phyloP scores from a whole-genome alignment of 1,140 invertebrate species.

The Brachionus paranguensis region DNA sequence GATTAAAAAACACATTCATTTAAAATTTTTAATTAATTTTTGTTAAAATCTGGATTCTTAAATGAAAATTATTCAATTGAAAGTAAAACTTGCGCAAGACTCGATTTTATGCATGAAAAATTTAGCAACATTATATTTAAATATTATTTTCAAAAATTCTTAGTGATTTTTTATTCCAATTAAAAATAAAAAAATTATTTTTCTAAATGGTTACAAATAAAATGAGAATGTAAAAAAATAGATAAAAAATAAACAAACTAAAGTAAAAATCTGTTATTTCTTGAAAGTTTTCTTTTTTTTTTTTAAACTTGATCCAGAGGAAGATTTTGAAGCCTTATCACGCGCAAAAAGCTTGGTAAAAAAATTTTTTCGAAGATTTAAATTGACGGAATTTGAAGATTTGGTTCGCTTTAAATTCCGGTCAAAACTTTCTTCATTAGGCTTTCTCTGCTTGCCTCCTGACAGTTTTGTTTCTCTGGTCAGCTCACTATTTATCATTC shows the following conservation, averaged over 20 bases:
- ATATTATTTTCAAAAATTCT: no score
- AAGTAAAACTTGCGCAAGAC: no score
- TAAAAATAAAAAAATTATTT: background rate
- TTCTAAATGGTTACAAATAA: background rate
- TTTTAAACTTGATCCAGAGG: background rate
- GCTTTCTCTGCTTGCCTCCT: background rate
- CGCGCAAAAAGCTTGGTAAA: background rate
- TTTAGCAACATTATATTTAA: no score
- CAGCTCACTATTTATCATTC: background rate
- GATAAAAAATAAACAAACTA: background rate
- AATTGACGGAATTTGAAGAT: background rate
- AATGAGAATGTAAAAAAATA: background rate
- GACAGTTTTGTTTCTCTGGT: conserved; percentile 5
- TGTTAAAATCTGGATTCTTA: no score
- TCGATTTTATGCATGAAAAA: no score
- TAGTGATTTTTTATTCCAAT: background rate
- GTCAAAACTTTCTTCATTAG: conserved; percentile 7
- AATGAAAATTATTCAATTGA: no score
- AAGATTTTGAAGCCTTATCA: background rate
- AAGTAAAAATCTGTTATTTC: background rate
- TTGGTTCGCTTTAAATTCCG: background rate
- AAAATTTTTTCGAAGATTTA: background rate
- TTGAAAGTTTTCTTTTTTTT: background rate
- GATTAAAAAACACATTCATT: no score
- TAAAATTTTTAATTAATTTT: no score